Conservation (phyloP, 2,113 vertebrate genomes). For the Lepus timidus region DNA sequence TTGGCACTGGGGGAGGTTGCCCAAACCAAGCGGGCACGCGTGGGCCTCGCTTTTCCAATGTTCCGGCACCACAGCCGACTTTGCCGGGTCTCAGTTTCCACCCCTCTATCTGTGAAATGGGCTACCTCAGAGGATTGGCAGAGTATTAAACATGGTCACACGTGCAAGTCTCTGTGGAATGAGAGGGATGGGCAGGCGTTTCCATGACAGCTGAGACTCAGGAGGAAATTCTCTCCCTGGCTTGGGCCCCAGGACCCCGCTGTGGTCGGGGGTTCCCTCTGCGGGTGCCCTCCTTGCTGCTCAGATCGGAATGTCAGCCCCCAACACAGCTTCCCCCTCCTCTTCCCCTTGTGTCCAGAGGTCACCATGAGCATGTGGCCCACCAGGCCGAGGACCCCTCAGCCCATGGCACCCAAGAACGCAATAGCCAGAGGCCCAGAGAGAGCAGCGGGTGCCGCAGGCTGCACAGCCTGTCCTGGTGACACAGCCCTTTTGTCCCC, state of each 20-base stretch:
- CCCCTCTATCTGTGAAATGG: neutral
- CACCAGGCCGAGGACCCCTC: neutral
- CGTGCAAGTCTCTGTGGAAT: neutral
- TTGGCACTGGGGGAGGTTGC: neutral
- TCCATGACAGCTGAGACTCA: neutral
- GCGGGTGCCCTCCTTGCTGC: neutral
- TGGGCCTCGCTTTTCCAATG: neutral
- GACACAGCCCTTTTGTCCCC: neutral
- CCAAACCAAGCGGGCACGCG: accelerated
- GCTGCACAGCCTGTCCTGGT: too few species aligned
- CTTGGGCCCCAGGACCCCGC: neutral
- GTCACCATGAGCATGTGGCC: neutral
- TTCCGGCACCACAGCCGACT: neutral
- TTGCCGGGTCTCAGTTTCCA: too few species aligned
- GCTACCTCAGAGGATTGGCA: neutral
- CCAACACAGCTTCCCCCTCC: neutral
- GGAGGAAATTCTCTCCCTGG: neutral
- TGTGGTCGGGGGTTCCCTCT: neutral
- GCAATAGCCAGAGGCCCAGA: neutral
- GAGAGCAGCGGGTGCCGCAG: neutral
- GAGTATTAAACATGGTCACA: neutral
- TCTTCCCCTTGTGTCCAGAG: neutral
- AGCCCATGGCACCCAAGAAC: neutral
- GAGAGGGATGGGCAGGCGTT: neutral
- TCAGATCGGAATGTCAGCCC: neutral